Evolutionary conservation across 2,797 vertebrate species (phyloP).

Genomic region (Gymnoscopelus braueri): DNA sequence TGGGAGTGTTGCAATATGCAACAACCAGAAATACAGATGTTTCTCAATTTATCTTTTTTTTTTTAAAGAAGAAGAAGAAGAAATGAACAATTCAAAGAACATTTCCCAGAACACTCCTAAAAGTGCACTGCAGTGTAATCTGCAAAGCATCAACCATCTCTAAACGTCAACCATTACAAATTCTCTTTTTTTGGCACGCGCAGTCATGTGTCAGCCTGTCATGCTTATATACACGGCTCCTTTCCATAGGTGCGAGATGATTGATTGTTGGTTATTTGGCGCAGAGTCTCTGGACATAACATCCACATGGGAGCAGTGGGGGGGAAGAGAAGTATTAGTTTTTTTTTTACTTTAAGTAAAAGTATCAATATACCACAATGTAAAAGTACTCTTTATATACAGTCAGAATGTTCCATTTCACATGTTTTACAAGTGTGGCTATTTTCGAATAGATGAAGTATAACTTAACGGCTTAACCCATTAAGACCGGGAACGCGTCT

Average conservation of each 20-base stretch:
- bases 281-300: slow-evolving; percentile 55
- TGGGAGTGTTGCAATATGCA: slow-evolving; percentile 23
- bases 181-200: slow-evolving; percentile 15
- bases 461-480: no score
- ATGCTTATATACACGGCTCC: slow-evolving; percentile 22
- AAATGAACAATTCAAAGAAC: slow-evolving; percentile 15
- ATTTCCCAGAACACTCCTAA: slow-evolving; percentile 44
- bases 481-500: no score
- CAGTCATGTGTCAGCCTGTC: slow-evolving; percentile 31
- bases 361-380: no score
- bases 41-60: slow-evolving; percentile 14
- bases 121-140: slow-evolving; percentile 25
- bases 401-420: no score
- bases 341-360: neutral
- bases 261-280: slow-evolving; percentile 30
- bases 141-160: slow-evolving; percentile 27
- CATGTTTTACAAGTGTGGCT: no score
- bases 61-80: neutral
- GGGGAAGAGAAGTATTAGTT: neutral
- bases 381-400: no score
- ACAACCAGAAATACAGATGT: slow-evolving; percentile 53
- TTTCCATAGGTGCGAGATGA: slow-evolving; percentile 46
- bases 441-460: no score
- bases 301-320: slow-evolving; percentile 29
- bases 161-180: neutral